Evolutionary conservation across 2,113 vertebrate genomes (phyloP).

Genomic region (Tragelaphus strepsiceros): DNA sequence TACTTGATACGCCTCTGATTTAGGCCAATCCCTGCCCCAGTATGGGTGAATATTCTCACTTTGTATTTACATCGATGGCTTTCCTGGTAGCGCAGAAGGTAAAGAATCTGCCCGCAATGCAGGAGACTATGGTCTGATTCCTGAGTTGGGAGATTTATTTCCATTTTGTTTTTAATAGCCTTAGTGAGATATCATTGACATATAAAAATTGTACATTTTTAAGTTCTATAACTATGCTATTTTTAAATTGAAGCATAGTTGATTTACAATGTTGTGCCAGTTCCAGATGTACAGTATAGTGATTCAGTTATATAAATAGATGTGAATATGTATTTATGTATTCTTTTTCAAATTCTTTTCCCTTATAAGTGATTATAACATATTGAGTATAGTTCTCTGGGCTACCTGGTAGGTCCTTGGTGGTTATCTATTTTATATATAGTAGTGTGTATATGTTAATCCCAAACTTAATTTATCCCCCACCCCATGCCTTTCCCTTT

Average conservation of each 20-base stretch:
- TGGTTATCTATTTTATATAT: background rate
- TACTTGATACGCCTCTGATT: background rate
- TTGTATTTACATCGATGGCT: background rate
- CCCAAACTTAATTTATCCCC: background rate
- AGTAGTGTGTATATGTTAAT: background rate
- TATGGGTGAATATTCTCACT: fast-evolving
- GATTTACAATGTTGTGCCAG: background rate
- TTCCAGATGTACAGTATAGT: background rate
- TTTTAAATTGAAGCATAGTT: background rate
- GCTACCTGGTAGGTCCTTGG: background rate
- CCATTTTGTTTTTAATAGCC: background rate
- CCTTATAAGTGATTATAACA: background rate
- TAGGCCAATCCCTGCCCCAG: background rate
- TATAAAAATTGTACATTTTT: background rate
- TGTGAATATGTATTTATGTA: background rate
- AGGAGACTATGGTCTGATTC: background rate
- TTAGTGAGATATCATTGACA: background rate
- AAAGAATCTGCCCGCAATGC: background rate
- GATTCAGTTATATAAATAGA: background rate
- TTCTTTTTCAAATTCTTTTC: background rate
- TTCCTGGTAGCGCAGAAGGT: background rate
- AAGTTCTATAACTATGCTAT: background rate
- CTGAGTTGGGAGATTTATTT: background rate
- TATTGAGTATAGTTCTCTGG: background rate
- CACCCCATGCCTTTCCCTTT: background rate